Evolutionary conservation across 2,888 invertebrate species (phyloP).

Genomic region (Dolichopus griseipennis): DNA sequence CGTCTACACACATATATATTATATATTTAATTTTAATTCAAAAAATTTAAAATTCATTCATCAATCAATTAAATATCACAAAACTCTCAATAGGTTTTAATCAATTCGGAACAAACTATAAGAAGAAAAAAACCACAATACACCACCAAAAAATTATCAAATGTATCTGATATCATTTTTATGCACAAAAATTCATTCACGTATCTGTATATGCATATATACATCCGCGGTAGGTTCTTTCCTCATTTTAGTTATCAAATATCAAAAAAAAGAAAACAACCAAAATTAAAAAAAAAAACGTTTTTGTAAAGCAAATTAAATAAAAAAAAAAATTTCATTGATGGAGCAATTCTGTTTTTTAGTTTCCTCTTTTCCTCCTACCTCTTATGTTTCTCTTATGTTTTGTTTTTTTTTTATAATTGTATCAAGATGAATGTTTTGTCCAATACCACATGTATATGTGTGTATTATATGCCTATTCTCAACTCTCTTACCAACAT

Average conservation of each 20-base stretch:
- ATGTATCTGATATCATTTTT: background rate
- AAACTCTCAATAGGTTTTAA: too few species aligned
- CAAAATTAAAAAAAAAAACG: background rate
- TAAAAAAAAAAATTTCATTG: background rate
- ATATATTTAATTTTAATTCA: too few species aligned
- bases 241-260: background rate
- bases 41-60: too few species aligned
- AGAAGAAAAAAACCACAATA: background rate
- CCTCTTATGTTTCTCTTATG: background rate
- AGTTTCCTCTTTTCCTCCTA: background rate
- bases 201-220: background rate
- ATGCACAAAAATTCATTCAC: background rate
- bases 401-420: background rate
- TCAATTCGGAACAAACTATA: background rate
- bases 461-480: too few species aligned
- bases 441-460: too few species aligned
- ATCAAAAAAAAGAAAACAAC: background rate
- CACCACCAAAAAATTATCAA: background rate
- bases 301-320: too few species aligned
- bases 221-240: constrained; percentile 1
- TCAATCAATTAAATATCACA: too few species aligned
- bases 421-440: background rate
- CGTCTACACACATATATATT: too few species aligned
- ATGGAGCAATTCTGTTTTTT: background rate
- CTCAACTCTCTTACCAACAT: too few species aligned